These are phyloP conservation scores for Harpalus rufipes DNA, from an alignment of 2,888 invertebrate species.

Conservation along the genomic window DNA sequence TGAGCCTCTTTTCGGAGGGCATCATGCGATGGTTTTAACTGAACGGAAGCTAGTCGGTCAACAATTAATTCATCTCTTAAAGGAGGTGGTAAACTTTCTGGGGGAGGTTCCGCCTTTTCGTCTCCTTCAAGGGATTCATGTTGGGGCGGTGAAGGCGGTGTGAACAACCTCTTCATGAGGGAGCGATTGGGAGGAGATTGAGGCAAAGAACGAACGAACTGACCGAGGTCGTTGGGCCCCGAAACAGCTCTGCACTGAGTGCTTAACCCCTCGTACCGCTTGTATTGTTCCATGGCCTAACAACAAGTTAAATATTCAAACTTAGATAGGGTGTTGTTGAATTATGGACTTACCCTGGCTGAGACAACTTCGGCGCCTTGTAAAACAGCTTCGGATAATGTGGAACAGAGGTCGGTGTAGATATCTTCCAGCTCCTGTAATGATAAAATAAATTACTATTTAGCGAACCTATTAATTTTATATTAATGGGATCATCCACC, in stretches of 20 bases:
- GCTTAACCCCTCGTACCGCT: conserved; percentile 89
- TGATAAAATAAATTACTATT: too few relatives aligned
- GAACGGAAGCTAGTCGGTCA: conserved; percentile 86
- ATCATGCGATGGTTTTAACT: conserved; percentile 87
- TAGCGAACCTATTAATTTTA: too few relatives aligned
- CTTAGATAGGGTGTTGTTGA: neutral
- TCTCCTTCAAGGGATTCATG: conserved; percentile 77
- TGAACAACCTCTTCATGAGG: conserved; percentile 79
- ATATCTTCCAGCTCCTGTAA: conserved; percentile 96
- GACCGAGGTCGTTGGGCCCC: conserved; percentile 86
- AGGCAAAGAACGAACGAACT: conserved; percentile 87
- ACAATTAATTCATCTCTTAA: conserved; percentile 91
- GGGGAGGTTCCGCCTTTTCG: conserved; percentile 71
- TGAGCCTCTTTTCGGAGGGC: conserved; percentile 90
- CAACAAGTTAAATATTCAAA: conserved; percentile 38
- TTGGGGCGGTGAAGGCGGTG: conserved; percentile 82
- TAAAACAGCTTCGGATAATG: conserved; percentile 91
- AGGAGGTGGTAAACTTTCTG: conserved; percentile 87
- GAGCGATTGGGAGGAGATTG: conserved; percentile 78
- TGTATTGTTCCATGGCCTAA: conserved; percentile 89
- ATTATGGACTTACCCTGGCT: conserved; percentile 83
- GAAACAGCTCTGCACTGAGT: conserved; percentile 88
- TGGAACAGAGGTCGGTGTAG: conserved; percentile 92
- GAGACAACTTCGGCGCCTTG: conserved; percentile 92
- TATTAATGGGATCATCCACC: too few relatives aligned